Conservation (phyloP, 1,140 invertebrate genomes). For the Drosophila nebulosa region DNA sequence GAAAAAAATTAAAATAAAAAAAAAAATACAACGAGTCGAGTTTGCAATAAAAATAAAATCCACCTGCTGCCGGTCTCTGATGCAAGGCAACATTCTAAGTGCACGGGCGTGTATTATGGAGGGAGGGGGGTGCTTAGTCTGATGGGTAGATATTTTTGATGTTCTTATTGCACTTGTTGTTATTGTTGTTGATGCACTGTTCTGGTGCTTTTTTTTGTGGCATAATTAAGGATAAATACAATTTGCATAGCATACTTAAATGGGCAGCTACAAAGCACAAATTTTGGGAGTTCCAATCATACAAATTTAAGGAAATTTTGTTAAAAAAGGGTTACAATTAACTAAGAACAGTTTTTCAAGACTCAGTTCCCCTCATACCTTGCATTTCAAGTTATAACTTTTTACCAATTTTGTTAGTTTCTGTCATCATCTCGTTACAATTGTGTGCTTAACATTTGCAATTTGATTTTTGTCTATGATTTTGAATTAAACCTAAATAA, state of each 20-base stretch:
- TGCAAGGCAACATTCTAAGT: slow-evolving; percentile 39
- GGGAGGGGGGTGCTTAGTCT: neutral
- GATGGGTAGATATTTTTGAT: neutral
- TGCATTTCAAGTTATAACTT: too few relatives aligned
- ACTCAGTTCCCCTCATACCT: too few relatives aligned
- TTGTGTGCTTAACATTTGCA: neutral
- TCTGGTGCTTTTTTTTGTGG: slow-evolving; percentile 24
- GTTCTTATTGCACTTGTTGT: neutral
- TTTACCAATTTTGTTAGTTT: too few relatives aligned
- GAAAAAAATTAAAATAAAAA: slow-evolving; percentile 34
- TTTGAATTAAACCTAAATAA: neutral
- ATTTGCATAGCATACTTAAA: slow-evolving; percentile 51
- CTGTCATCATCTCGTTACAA: too few relatives aligned
- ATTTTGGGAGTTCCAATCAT: too few relatives aligned
- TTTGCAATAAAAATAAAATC: slow-evolving; percentile 67
- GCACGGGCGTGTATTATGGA: neutral
- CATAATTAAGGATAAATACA: slow-evolving; percentile 72
- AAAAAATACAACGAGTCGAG: slow-evolving; percentile 37
- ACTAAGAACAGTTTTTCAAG: too few relatives aligned
- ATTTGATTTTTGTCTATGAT: neutral
- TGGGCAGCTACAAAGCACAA: too few relatives aligned
- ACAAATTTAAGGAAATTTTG: too few relatives aligned
- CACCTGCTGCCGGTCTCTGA: slow-evolving; percentile 43
- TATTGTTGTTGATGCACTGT: neutral
- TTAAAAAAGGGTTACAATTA: too few relatives aligned